These are phyloP conservation scores for Amyelois transitella DNA, from an alignment of 1,140 invertebrate species.

Conservation along the genomic window DNA sequence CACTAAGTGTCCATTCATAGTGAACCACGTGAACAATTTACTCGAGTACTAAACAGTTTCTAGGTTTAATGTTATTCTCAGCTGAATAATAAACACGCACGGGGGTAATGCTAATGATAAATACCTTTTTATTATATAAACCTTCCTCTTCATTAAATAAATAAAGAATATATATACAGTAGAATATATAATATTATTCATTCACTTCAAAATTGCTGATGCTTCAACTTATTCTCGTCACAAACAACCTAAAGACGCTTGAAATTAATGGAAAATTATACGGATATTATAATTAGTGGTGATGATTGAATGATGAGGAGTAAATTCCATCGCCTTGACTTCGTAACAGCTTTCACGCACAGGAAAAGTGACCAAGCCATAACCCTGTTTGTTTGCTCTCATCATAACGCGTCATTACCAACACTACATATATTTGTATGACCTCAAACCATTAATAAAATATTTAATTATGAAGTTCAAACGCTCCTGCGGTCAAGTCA, in stretches of 20 bases:
- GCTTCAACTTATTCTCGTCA: no score
- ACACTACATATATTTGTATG: neutral
- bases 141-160: no score
- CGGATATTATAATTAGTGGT: neutral
- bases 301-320: neutral
- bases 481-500: neutral
- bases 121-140: no score
- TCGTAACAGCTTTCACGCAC: neutral
- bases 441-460: neutral
- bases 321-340: neutral
- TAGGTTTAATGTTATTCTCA: no score
- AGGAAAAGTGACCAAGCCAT: neutral
- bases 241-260: neutral
- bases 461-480: neutral
- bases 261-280: neutral
- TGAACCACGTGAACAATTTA: no score
- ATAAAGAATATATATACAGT: no score
- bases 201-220: no score
- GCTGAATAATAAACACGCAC: no score
- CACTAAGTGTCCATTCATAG: no score
- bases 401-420: neutral
- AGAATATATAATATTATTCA: no score
- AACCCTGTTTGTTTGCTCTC: neutral
- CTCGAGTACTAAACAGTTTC: no score
- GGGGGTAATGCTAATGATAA: no score